A percentile compares a stretch with the other conserved stretches of the same genome.
phyloP scores from a whole-genome alignment of 2,888 invertebrate genomes.

The Agrenia bidenticulata region DNA sequence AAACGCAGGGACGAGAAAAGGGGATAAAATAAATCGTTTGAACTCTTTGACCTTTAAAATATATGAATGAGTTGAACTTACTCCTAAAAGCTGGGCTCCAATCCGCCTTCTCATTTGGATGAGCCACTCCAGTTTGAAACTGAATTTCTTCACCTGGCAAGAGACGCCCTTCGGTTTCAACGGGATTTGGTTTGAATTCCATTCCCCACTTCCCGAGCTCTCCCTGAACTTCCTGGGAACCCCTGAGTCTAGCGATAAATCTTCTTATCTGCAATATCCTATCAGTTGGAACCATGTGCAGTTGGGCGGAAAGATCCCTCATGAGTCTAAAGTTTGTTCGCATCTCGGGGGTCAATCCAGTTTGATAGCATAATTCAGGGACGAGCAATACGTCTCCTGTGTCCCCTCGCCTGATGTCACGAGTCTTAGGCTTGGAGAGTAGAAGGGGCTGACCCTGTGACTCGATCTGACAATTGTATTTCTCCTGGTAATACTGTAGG shows the following conservation, averaged over 20 bases:
- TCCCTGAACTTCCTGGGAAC: not conserved
- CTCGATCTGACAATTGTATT: not conserved
- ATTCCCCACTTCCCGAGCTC: not conserved
- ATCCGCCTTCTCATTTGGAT: constrained; percentile 3
- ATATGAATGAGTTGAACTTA: not conserved
- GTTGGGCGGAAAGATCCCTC: not conserved
- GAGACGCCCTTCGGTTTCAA: not conserved
- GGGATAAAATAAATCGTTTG: too few relatives aligned
- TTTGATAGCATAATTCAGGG: constrained; percentile 13
- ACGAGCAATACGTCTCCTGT: not conserved
- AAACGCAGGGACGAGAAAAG: not conserved
- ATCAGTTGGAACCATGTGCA: not conserved
- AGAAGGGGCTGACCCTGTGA: not conserved
- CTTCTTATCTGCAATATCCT: not conserved
- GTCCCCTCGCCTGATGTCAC: constrained; percentile 9
- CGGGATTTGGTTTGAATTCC: not conserved
- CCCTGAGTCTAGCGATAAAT: not conserved
- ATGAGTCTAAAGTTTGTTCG: constrained; percentile 8
- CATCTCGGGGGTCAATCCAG: constrained; percentile 11
- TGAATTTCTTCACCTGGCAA: not conserved
- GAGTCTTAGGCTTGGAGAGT: not conserved
- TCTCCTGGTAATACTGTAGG: not conserved
- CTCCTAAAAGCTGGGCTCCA: constrained; percentile 11
- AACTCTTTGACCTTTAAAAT: too few relatives aligned
- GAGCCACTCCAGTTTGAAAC: not conserved